Evolutionary conservation across 2,888 invertebrate genomes (phyloP).

Genomic region (Sarcophaga rosellei): DNA sequence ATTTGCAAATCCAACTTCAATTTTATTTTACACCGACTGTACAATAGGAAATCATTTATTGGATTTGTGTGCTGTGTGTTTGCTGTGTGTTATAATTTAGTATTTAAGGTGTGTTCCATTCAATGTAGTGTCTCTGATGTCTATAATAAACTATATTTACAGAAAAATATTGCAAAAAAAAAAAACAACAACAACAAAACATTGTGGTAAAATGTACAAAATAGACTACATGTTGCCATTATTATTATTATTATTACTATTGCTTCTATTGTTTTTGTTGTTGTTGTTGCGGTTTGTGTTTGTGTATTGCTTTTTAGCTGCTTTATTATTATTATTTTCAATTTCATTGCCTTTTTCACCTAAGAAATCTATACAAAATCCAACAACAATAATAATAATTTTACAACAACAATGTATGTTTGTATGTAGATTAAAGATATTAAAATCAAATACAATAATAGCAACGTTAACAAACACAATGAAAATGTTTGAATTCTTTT

Average conservation of each 20-base stretch:
- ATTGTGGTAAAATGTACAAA: background rate
- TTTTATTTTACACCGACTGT: constrained; percentile 6
- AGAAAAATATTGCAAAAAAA: constrained; percentile 31
- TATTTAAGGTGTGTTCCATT: constrained; percentile 69
- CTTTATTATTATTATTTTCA: constrained; percentile 63
- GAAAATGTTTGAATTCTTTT: constrained; percentile 69
- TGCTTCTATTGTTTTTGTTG: constrained; percentile 30
- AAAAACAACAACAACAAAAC: constrained; percentile 13
- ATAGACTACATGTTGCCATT: constrained; percentile 40
- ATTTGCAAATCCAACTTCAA: background rate
- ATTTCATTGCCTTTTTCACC: constrained; percentile 59
- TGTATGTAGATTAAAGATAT: constrained; percentile 52
- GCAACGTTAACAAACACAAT: constrained; percentile 39
- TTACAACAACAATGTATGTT: constrained; percentile 22
- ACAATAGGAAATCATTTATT: constrained; percentile 61
- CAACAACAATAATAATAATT: background rate
- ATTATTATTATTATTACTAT: constrained; percentile 24
- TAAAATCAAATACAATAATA: constrained; percentile 25
- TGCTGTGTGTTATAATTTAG: constrained; percentile 45
- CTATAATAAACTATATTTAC: constrained; percentile 64
- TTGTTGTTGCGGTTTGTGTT: constrained; percentile 10
- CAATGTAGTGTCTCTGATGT: constrained; percentile 51
- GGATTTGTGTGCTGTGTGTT: constrained; percentile 31
- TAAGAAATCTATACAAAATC: background rate
- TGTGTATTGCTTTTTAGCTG: constrained; percentile 15